Evolutionary conservation across 2,888 invertebrate genomes (phyloP).

Genomic region (Melangyna quadrimaculata): DNA sequence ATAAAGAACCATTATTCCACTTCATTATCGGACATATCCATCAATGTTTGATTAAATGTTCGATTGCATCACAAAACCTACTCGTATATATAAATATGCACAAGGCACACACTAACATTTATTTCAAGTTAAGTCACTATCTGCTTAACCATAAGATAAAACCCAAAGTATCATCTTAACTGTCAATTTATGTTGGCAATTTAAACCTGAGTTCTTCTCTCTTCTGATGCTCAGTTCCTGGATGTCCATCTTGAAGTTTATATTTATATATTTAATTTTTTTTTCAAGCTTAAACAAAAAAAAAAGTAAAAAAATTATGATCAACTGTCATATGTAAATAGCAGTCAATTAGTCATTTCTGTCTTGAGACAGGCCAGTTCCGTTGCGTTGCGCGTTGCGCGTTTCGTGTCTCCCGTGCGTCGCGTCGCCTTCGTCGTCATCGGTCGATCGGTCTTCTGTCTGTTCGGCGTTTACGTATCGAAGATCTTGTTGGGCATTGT

Average conservation of each 20-base stretch:
- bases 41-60: conserved; percentile 69
- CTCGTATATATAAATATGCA: neutral
- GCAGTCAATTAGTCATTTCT: conserved; percentile 71
- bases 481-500: conserved; percentile 41
- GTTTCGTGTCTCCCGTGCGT: neutral
- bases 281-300: neutral
- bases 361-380: conserved; percentile 53
- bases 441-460: neutral
- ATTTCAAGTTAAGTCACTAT: conserved; percentile 7
- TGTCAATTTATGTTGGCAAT: conserved; percentile 61
- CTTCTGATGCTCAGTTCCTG: neutral
- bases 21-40: conserved; percentile 65
- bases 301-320: conserved; percentile 49
- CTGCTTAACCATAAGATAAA: conserved; percentile 18
- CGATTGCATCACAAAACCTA: conserved; percentile 60
- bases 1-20: conserved; percentile 35
- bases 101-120: neutral
- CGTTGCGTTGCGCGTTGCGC: conserved; percentile 4
- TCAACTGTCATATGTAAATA: conserved; percentile 72
- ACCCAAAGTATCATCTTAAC: conserved; percentile 50
- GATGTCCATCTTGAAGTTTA: neutral
- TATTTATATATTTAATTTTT: conserved; percentile 1
- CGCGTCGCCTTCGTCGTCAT: too few relatives aligned
- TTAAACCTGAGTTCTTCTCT: conserved; percentile 5
- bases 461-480: neutral